A percentile compares a stretch with the other conserved stretches of the same genome.
These are phyloP conservation scores for Hypena proboscidalis DNA, from an alignment of 2,888 invertebrate species.

Conservation along the genomic window DNA sequence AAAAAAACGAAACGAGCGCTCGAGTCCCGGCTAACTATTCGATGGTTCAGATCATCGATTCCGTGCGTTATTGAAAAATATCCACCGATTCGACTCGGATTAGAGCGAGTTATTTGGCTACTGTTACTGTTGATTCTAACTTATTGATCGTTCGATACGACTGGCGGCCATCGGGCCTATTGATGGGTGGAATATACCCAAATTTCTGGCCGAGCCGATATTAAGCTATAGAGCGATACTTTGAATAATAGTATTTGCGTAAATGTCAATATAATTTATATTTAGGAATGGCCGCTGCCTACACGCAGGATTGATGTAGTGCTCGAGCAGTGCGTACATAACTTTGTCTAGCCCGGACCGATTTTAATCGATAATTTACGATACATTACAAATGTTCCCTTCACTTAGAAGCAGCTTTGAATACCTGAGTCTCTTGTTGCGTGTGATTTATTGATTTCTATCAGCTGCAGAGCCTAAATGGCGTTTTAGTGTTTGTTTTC, in stretches of 20 bases:
- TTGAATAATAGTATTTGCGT: constrained; percentile 69
- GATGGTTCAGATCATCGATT: constrained; percentile 44
- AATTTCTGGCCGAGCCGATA: constrained; percentile 33
- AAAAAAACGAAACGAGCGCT: constrained; percentile 50
- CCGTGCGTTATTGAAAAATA: constrained; percentile 74
- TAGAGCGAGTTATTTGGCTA: constrained; percentile 74
- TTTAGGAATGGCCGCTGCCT: constrained; percentile 23
- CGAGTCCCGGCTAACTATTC: constrained; percentile 45
- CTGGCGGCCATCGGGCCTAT: constrained; percentile 14
- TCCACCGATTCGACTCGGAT: constrained; percentile 77
- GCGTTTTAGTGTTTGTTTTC: constrained; percentile 35
- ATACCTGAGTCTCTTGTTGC: constrained; percentile 28
- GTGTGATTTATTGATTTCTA: constrained; percentile 36
- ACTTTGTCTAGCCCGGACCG: constrained; percentile 54
- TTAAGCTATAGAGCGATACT: constrained; percentile 54
- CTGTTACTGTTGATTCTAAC: constrained; percentile 75
- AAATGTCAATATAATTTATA: constrained; percentile 49
- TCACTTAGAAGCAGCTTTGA: constrained; percentile 42
- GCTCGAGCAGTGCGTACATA: constrained; percentile 34
- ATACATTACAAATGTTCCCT: constrained; percentile 55
- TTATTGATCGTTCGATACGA: constrained; percentile 65
- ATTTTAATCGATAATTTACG: constrained; percentile 62
- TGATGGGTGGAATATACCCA: constrained; percentile 24
- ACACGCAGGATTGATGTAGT: constrained; percentile 38
- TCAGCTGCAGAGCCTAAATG: constrained; percentile 15